These are phyloP conservation scores for Xanthia togata DNA, from an alignment of 2,888 invertebrate species.

Conservation along the genomic window DNA sequence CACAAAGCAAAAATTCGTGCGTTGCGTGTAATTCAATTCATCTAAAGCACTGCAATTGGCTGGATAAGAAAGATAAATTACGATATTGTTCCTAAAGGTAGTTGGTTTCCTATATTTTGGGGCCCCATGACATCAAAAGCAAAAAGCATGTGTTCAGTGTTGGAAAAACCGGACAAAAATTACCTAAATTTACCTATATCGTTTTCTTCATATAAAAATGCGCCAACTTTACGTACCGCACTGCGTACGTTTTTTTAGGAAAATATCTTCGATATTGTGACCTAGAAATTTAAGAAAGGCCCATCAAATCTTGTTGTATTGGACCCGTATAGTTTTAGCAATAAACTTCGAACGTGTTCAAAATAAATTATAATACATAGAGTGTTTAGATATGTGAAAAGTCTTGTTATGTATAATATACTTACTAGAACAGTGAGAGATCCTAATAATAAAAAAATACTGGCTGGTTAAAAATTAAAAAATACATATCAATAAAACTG, in stretches of 20 bases:
- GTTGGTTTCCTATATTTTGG: not conserved
- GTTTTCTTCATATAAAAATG: not conserved
- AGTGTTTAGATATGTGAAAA: not conserved
- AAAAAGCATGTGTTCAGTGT: not conserved
- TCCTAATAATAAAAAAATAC: not conserved
- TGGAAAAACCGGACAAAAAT: too few species aligned
- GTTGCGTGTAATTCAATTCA: too few species aligned
- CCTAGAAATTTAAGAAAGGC: constrained; percentile 15
- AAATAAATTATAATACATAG: constrained; percentile 24
- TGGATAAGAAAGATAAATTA: not conserved
- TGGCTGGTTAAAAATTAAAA: too few species aligned
- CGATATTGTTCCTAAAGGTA: not conserved
- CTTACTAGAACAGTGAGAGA: not conserved
- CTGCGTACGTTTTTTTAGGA: constrained; percentile 35
- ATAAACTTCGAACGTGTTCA: constrained; percentile 39
- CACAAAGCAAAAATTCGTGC: too few species aligned
- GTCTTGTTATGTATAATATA: not conserved
- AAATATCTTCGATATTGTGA: constrained; percentile 29
- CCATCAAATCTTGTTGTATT: constrained; percentile 14
- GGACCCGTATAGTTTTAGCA: constrained; percentile 22
- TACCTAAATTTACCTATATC: too few species aligned
- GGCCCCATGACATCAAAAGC: too few species aligned
- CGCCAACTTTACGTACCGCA: constrained; percentile 32
- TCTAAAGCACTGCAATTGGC: not conserved
- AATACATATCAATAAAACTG: not conserved